Base-by-base conservation (phyloP, 2,797 vertebrate species). In the Acrossocheilus fasciatus region DNA sequence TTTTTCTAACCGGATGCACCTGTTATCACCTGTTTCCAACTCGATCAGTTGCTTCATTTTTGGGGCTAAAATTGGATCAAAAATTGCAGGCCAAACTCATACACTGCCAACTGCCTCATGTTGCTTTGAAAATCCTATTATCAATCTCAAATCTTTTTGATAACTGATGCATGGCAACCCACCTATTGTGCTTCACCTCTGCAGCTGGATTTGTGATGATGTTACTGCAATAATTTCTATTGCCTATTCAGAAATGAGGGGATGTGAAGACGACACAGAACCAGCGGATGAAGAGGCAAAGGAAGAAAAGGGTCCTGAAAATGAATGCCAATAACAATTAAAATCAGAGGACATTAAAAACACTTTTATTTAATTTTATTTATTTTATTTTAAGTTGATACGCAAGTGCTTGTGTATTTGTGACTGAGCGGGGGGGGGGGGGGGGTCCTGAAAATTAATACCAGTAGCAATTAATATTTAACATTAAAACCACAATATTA, bases 41-140 rank as follows among this genome's bases (percentile, higher is more conserved):
- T 81, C 43, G 23, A 12, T 81, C 18, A 50, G 62, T 43, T 50
- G 62, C 79, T 68, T 68, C 30, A 68, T 69, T 68, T 68, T 80
- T 15, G 39, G n/a, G 62, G 43, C 43, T 68, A 36, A 47, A 50
- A 36, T 52, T 69, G 43, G 41, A 81, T 66, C 11, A 47, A 7
- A 69, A 34, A 30, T 18, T 45, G 59, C 15, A 47, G n/a, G 41
- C 41, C 39, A 66, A 66, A 66, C 43, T 68, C 26, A 81, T 50
- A 36, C 10, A 11, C 43, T 68, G 79, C 62, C 62, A 81, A 20
- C 15, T 66, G 43, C 15, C 8, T 47, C 23, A 78, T 20, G 41
- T 34, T 47, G n/a, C 23, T 66, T 80, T 45, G 57, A 64, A n/a
- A 64, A 62, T n/a, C 39, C 23, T 43, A 80, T 45, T 75, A 45